Evolutionary conservation across 2,888 invertebrate genomes (phyloP).

Genomic region (Gerris lacustris): DNA sequence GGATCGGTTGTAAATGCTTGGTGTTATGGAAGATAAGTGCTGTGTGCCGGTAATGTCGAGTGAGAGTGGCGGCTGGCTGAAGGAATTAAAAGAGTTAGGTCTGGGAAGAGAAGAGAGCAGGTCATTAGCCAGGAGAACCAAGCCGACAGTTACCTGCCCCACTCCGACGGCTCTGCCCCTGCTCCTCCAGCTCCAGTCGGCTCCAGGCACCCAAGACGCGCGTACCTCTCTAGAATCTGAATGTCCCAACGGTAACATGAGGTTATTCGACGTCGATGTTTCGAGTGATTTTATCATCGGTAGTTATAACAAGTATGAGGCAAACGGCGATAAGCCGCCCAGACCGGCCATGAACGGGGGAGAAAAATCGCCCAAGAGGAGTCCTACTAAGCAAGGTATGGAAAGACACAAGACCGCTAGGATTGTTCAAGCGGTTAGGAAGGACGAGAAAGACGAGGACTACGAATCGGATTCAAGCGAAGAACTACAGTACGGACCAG

Average conservation of each 20-base stretch:
- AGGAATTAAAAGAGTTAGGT: constrained; percentile 6
- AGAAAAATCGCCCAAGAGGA: constrained; percentile 27
- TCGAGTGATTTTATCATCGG: constrained; percentile 28
- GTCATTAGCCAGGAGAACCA: constrained; percentile 17
- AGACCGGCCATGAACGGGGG: constrained; percentile 15
- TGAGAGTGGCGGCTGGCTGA: background rate
- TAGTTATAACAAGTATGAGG: constrained; percentile 21
- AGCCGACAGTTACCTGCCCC: constrained; percentile 30
- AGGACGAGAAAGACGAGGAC: constrained; percentile 33
- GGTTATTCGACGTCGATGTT: constrained; percentile 34
- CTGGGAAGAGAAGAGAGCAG: background rate
- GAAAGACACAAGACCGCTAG: constrained; percentile 28
- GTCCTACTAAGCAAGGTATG: constrained; percentile 27
- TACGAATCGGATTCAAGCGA: constrained; percentile 51
- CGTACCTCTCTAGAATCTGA: constrained; percentile 33
- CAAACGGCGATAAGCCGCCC: constrained; percentile 21
- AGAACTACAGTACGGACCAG: constrained; percentile 80
- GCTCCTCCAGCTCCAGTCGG: constrained; percentile 22
- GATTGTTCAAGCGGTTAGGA: constrained; percentile 31
- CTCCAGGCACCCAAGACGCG: constrained; percentile 35
- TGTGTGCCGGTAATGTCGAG: constrained; percentile 13
- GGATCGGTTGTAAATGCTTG: too few species aligned
- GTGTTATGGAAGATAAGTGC: constrained; percentile 10
- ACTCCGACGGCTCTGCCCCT: constrained; percentile 29
- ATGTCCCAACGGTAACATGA: constrained; percentile 29